phyloP scores from a whole-genome alignment of 1,140 invertebrate species.

The Calosoma granatense region DNA sequence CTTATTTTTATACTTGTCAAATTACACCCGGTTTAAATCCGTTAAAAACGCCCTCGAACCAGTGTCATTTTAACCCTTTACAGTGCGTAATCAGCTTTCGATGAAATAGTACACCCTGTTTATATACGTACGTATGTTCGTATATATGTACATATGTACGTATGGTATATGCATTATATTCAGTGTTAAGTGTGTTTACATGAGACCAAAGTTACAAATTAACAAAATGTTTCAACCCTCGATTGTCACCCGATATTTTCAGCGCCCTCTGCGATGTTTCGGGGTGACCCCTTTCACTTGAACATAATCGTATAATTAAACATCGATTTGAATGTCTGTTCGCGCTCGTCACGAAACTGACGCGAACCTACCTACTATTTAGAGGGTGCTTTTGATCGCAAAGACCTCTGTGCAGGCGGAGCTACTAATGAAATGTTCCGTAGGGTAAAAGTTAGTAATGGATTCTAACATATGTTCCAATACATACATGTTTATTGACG shows the following conservation, averaged over 20 bases:
- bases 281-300: background rate
- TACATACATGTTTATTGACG: background rate
- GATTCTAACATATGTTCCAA: background rate
- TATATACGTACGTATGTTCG: no score
- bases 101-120: no score
- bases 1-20: background rate
- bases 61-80: background rate
- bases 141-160: no score
- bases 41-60: background rate
- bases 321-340: background rate
- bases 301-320: background rate
- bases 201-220: background rate
- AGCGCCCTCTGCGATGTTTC: background rate
- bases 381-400: background rate
- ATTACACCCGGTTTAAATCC: background rate
- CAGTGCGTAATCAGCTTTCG: background rate
- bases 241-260: background rate
- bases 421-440: background rate
- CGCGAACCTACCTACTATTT: no score
- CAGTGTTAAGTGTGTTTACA: background rate
- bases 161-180: no score
- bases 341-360: no score
- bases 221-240: background rate
- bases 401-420: background rate
- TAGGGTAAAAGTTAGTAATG: background rate